Base-by-base conservation (phyloP, 1,140 invertebrate genomes). In the Trichonephila clavipes region DNA sequence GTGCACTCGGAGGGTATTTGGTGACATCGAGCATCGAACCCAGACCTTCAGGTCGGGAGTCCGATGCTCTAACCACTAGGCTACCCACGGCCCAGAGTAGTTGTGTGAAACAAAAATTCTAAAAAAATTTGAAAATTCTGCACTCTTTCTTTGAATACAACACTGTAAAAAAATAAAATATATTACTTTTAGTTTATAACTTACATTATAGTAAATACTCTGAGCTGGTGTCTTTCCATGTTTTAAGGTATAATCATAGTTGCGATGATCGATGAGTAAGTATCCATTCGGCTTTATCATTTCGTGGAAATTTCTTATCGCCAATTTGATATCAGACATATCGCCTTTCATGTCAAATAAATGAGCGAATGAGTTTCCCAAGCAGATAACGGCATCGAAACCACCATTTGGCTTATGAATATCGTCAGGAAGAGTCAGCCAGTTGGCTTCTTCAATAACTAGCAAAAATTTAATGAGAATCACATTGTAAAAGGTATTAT, bases 331-430 rank as follows among this genome's bases (percentile, higher is more conserved):
- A 94, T 98, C 97, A 18, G 97, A 96, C 95, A 98, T 97, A 96
- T 98, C 97, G 1, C 97, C 97, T 94, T 96, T 97, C 72, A 97
- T 96, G 95, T 98, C 98, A 72, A 98, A 96, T 94, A 98, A 97
- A 96, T 98, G 98, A 82, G 98, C 97, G 96, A 98, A 98, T 18
- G 98, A 98, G 95, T 98, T 98, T 90, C 98, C 98, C 62, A 98
- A 96, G 95, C 98, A 98, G 94, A 98, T 97, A 1, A 98, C 95
- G 61, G 95, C 95, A 95, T 96, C 96, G 94, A 95, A 96, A 16
- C 95, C 95, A 34, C 92, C 94, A 96, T 95, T 40, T 97, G 97
- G 95, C 61, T 95, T 94, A 21, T 94, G 92, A 24, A 95, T 93
- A 90, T 98, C 98, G 18, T 97, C 96, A 0, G 94, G 94, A 16